phyloP scores from a whole-genome alignment of 2,113 vertebrate species.

The Dendrocopos noguchii region DNA sequence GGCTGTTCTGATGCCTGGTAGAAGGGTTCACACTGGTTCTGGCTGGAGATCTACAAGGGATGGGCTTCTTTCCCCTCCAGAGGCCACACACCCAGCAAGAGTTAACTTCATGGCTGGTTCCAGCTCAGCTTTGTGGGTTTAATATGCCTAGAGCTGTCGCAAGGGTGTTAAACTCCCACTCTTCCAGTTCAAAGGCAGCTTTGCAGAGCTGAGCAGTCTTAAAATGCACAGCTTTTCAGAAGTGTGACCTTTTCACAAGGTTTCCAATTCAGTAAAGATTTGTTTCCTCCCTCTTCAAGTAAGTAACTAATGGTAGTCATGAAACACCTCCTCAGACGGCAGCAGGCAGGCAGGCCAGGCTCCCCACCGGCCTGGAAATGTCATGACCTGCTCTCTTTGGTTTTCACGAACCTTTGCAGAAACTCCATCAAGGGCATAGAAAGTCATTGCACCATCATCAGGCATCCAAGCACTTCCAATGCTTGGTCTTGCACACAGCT shows the following conservation, averaged over 20 bases:
- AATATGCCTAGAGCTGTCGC: slow-evolving; percentile 21
- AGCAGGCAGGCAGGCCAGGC: not conserved
- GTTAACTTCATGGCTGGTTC: slow-evolving; percentile 18
- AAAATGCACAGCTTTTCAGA: slow-evolving; percentile 63
- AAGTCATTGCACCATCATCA: not conserved
- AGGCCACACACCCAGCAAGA: not conserved
- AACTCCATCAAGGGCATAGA: not conserved
- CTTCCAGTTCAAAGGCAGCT: slow-evolving; percentile 70
- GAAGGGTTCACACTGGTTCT: not conserved
- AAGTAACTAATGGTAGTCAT: slow-evolving; percentile 36
- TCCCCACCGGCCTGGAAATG: not conserved
- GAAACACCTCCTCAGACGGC: slow-evolving; percentile 47
- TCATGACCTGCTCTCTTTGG: not conserved
- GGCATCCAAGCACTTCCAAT: not conserved
- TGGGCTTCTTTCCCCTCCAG: not conserved
- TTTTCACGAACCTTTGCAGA: not conserved
- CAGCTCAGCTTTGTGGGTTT: slow-evolving; percentile 9
- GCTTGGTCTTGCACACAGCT: not conserved
- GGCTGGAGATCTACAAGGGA: not conserved
- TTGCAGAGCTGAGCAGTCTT: slow-evolving; percentile 64
- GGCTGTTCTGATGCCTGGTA: not conserved
- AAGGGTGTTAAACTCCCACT: slow-evolving; percentile 69
- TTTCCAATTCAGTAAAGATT: slow-evolving; percentile 67
- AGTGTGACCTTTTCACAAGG: slow-evolving; percentile 70
- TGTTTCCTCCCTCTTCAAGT: slow-evolving; percentile 55